Evolutionary conservation across 2,797 vertebrate genomes (phyloP).

Genomic region (Melanotaenia maccullochi): DNA sequence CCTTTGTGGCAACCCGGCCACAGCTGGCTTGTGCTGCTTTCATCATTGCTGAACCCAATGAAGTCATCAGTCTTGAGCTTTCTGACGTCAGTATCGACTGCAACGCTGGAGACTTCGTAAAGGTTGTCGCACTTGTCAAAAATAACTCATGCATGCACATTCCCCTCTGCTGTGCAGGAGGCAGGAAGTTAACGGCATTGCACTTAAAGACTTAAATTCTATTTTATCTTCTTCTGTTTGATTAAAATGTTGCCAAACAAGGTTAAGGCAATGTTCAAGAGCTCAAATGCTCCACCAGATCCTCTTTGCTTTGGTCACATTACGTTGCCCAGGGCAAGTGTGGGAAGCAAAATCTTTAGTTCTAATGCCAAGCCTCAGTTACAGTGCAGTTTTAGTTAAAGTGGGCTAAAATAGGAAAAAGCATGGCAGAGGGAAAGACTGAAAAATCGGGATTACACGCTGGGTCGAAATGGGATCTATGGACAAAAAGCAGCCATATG

Average conservation of each 20-base stretch:
- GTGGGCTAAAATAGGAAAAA: conserved; percentile 30
- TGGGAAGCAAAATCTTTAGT: conserved; percentile 63
- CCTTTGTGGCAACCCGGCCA: conserved; percentile 85
- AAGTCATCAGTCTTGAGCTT: conserved; percentile 87
- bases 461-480: background rate
- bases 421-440: conserved; percentile 15
- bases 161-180: background rate
- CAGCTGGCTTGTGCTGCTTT: conserved; percentile 90
- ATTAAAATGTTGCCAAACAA: conserved; percentile 52
- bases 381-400: conserved; percentile 17
- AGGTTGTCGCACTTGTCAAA: conserved; percentile 79
- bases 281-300: conserved; percentile 45
- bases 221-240: conserved; percentile 37
- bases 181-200: conserved; percentile 27
- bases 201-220: conserved; percentile 23
- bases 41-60: conserved; percentile 89
- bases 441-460: conserved; percentile 12
- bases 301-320: conserved; percentile 56
- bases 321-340: conserved; percentile 49
- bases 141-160: conserved; percentile 32
- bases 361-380: conserved; percentile 62
- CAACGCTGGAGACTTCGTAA: conserved; percentile 89
- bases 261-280: conserved; percentile 44
- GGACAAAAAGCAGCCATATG: conserved; percentile 3
- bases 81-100: conserved; percentile 89